Evolutionary conservation across 2,888 invertebrate genomes (phyloP).

Genomic region (Ochropleura plecta): DNA sequence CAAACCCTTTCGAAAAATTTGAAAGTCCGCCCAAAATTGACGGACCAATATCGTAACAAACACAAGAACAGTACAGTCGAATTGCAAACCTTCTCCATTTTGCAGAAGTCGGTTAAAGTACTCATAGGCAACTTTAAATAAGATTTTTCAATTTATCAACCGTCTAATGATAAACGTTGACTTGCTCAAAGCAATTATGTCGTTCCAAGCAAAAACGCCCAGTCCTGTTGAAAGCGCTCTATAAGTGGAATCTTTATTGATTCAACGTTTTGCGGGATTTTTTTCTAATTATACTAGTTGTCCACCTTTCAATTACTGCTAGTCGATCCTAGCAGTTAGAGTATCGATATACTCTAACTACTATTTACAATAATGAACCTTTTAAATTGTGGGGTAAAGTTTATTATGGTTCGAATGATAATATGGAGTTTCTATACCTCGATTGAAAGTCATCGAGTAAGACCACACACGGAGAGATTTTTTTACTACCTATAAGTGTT

Average conservation of each 20-base stretch:
- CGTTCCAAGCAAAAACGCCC: slow-evolving; percentile 51
- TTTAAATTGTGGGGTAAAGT: slow-evolving; percentile 29
- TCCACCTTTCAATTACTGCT: slow-evolving; percentile 69
- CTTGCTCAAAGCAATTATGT: slow-evolving; percentile 47
- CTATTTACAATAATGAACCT: slow-evolving; percentile 42
- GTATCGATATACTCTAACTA: slow-evolving; percentile 31
- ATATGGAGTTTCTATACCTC: slow-evolving; percentile 48
- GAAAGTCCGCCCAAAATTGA: too few relatives aligned
- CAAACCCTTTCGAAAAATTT: too few relatives aligned
- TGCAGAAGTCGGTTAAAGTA: too few relatives aligned
- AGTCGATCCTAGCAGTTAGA: background rate
- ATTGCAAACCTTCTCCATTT: too few relatives aligned
- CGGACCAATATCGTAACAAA: too few relatives aligned
- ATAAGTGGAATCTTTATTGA: slow-evolving; percentile 64
- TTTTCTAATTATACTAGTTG: slow-evolving; percentile 68
- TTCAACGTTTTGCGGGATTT: slow-evolving; percentile 46
- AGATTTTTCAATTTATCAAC: slow-evolving; percentile 34
- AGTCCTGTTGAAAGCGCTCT: slow-evolving; percentile 62
- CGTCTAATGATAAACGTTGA: slow-evolving; percentile 32
- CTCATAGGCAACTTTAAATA: slow-evolving; percentile 22
- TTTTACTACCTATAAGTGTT: slow-evolving; percentile 47
- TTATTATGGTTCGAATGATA: slow-evolving; percentile 38
- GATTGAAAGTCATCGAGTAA: slow-evolving; percentile 51
- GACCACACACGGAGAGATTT: slow-evolving; percentile 74
- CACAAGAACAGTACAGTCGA: too few relatives aligned